These are phyloP conservation scores for Elymnias hypermnestra DNA, from an alignment of 1,140 invertebrate genomes.

Conservation along the genomic window DNA sequence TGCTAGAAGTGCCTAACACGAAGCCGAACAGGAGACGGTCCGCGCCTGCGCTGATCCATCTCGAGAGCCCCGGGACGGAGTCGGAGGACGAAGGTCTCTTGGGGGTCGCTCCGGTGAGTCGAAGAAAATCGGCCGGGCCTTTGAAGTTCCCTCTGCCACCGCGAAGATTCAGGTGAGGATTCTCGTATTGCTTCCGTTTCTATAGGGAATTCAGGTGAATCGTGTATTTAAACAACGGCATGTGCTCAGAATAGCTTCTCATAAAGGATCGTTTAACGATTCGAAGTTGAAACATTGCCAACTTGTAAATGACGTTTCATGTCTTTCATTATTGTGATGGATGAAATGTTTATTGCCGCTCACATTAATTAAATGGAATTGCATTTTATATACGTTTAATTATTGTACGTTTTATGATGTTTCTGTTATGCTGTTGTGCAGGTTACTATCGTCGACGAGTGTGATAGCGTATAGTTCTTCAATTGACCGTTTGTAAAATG, in stretches of 20 bases:
- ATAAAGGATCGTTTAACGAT: neutral
- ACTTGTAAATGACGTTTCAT: neutral
- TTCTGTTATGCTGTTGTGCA: too few relatives aligned
- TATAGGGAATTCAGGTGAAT: neutral
- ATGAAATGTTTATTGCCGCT: neutral
- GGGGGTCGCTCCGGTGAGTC: constrained; percentile 44
- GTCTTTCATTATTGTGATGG: neutral
- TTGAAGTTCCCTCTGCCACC: constrained; percentile 59
- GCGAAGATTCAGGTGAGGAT: constrained; percentile 55
- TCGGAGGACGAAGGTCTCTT: constrained; percentile 51
- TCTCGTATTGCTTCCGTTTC: neutral
- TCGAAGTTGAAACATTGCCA: neutral
- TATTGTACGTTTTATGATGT: too few relatives aligned
- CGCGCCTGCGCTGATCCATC: constrained; percentile 53
- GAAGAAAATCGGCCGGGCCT: constrained; percentile 66
- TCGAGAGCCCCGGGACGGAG: constrained; percentile 48
- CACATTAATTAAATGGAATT: neutral
- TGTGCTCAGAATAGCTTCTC: neutral
- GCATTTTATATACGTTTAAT: neutral
- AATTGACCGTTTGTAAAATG: too few relatives aligned
- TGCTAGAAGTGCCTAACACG: constrained; percentile 58
- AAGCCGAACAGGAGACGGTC: constrained; percentile 54
- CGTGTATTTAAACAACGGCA: neutral
- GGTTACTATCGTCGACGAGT: too few relatives aligned
- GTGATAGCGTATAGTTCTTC: too few relatives aligned